Conservation (phyloP, 2,113 vertebrate species). For the Phaethon lepturus region DNA sequence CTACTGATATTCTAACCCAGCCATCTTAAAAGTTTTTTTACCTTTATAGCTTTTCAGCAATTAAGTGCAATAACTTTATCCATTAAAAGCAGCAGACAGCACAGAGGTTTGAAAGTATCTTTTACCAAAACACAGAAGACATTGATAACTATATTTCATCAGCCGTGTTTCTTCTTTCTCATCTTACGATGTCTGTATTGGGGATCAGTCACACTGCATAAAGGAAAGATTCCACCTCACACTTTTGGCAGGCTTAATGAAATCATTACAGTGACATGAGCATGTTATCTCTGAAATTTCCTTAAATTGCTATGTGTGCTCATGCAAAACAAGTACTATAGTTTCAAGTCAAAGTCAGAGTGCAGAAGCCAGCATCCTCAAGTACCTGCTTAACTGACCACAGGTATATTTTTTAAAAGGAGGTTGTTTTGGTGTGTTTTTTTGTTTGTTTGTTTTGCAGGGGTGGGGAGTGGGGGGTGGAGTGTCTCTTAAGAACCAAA, state of each 20-base stretch:
- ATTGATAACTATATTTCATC: background rate
- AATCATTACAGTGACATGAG: background rate
- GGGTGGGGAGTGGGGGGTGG: no score
- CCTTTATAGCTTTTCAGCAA: background rate
- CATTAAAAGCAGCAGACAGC: background rate
- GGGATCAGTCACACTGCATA: background rate
- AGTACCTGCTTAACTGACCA: background rate
- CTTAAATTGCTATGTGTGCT: background rate
- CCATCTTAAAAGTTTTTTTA: background rate
- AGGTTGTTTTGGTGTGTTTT: no score
- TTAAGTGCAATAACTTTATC: background rate
- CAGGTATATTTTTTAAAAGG: no score
- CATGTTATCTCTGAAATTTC: background rate
- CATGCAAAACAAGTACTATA: background rate
- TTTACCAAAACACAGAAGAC: background rate
- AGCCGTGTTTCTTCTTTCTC: background rate
- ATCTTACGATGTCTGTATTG: background rate
- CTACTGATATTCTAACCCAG: background rate
- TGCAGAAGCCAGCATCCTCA: background rate
- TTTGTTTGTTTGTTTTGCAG: background rate
- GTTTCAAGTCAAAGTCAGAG: background rate
- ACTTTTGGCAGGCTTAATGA: background rate
- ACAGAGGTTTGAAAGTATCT: background rate
- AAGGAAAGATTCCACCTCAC: background rate
- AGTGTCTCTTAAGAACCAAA: background rate